A percentile compares a stretch with the other conserved stretches of the same genome.
phyloP scores from a whole-genome alignment of 2,888 invertebrate species.

The Acanthococcus lagerstroemiae region DNA sequence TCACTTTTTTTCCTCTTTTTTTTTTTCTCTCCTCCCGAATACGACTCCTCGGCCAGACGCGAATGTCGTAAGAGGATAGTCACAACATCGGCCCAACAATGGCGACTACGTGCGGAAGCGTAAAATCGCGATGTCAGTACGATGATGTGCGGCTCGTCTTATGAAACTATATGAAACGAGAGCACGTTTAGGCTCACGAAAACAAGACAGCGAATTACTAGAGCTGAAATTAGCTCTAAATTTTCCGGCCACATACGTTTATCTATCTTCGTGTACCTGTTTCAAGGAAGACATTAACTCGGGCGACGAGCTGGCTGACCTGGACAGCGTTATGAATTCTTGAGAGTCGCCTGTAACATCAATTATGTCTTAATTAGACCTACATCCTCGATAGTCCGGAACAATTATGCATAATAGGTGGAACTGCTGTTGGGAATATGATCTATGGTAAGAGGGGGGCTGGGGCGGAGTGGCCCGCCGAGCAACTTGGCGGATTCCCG shows the following conservation, averaged over 20 bases:
- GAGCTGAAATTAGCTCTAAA: neutral
- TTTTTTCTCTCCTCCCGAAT: neutral
- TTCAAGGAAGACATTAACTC: constrained; percentile 32
- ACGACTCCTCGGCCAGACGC: neutral
- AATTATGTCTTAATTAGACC: neutral
- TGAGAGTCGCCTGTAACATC: constrained; percentile 18
- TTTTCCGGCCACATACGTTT: neutral
- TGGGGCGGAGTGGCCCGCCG: no score
- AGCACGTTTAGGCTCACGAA: no score
- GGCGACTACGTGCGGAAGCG: neutral
- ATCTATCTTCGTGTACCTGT: neutral
- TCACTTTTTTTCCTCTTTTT: neutral
- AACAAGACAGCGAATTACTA: no score
- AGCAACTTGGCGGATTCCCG: no score
- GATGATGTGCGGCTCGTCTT: neutral
- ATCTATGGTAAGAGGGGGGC: no score
- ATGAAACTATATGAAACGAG: neutral
- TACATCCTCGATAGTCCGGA: no score
- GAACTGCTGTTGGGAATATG: neutral
- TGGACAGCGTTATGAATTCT: constrained; percentile 28
- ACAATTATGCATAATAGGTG: neutral
- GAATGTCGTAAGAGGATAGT: no score
- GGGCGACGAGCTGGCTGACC: constrained; percentile 33
- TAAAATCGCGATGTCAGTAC: neutral
- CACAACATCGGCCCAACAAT: neutral